Evolutionary conservation across 2,888 invertebrate genomes (phyloP).

Genomic region (Zygaena filipendulae): DNA sequence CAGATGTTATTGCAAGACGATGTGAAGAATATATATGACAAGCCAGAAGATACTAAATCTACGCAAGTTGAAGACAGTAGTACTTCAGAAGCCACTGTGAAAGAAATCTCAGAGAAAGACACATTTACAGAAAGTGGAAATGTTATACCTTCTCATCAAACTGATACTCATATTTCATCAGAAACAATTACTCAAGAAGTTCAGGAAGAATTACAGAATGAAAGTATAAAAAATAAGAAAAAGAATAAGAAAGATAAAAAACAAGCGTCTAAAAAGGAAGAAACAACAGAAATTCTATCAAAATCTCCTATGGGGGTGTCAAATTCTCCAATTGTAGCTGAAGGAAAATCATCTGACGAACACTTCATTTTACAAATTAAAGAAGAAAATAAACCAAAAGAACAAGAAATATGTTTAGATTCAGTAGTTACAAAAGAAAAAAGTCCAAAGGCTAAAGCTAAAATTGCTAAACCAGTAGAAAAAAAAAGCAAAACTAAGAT

Average conservation of each 20-base stretch:
- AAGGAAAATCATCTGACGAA: constrained; percentile 3
- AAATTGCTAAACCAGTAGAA: constrained; percentile 46
- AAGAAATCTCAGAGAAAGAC: constrained; percentile 5
- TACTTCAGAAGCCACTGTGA: constrained; percentile 6
- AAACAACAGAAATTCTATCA: constrained; percentile 4
- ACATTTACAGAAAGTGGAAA: too few species aligned
- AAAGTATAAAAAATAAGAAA: constrained; percentile 19
- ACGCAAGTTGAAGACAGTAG: constrained; percentile 5
- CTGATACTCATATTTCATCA: too few species aligned
- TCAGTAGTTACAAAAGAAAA: constrained; percentile 16
- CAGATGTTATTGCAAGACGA: constrained; percentile 30
- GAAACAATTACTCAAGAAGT: constrained; percentile 1
- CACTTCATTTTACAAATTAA: constrained; percentile 14
- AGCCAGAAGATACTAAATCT: constrained; percentile 6
- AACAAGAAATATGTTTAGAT: too few species aligned
- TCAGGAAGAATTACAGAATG: constrained; percentile 9
- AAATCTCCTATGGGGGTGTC: too few species aligned
- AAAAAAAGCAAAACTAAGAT: constrained; percentile 38
- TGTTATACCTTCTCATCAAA: too few species aligned
- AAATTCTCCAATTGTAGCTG: constrained; percentile 1
- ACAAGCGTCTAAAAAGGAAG: constrained; percentile 9
- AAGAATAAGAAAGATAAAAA: constrained; percentile 29
- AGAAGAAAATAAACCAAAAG: constrained; percentile 24
- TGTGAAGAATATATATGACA: constrained; percentile 11
- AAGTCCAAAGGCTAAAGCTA: constrained; percentile 33